Percentiles rank a stretch among this genome's conserved stretches.
phyloP scores from a whole-genome alignment of 2,797 vertebrate species.

The Fistularia commersonii region DNA sequence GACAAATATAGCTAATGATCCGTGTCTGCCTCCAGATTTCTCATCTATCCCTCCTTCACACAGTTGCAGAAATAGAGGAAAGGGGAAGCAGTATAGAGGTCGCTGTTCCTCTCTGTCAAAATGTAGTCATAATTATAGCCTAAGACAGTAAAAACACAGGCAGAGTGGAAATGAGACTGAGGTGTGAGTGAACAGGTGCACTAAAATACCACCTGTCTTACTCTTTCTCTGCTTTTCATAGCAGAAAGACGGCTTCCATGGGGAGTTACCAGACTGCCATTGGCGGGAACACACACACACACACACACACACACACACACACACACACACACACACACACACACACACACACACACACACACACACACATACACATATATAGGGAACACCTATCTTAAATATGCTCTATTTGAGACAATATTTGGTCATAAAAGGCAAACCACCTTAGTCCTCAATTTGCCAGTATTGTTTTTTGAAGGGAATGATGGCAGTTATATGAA shows the following conservation, averaged over 20 bases:
- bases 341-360: conserved; percentile 1
- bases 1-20: conserved; percentile 79
- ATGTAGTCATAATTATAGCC: conserved; percentile 18
- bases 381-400: conserved; percentile 63
- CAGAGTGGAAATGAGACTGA: conserved; percentile 10
- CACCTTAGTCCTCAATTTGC: conserved; percentile 14
- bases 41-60: conserved; percentile 58
- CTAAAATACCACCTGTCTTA: conserved; percentile 11
- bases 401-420: conserved; percentile 69
- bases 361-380: background rate
- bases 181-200: conserved; percentile 11
- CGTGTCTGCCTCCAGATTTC: conserved; percentile 73
- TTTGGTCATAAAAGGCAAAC: conserved; percentile 48
- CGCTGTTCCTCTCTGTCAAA: conserved; percentile 14
- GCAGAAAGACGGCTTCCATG: conserved; percentile 79
- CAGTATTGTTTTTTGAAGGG: conserved; percentile 44
- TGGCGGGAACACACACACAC: conserved; percentile 21
- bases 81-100: conserved; percentile 10
- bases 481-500: conserved; percentile 15
- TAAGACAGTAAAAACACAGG: conserved; percentile 11
- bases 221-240: conserved; percentile 26
- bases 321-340: conserved; percentile 16
- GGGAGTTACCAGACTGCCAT: conserved; percentile 70
- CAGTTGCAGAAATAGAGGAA: conserved; percentile 37
- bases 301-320: conserved; percentile 18